Conservation (phyloP, 2,113 vertebrate species). For the Gracilinanus agilis region DNA sequence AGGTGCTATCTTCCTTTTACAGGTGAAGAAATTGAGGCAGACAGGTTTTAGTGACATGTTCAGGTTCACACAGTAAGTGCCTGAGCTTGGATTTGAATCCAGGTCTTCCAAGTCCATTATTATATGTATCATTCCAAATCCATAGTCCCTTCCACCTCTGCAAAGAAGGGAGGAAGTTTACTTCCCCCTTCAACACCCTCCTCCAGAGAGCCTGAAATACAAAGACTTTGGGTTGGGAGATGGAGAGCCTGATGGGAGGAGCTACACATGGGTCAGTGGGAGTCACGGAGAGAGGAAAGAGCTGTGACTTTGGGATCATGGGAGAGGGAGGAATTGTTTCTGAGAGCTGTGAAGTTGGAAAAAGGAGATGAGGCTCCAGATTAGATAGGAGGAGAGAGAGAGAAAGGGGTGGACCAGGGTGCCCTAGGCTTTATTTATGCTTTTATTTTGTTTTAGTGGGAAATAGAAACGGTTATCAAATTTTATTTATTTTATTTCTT, state of each 20-base stretch:
- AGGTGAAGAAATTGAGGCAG: not conserved
- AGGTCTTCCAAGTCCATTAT: not conserved
- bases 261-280: not conserved
- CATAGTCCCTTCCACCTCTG: not conserved
- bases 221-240: not conserved
- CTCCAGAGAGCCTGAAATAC: not conserved
- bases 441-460: not conserved
- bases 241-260: not conserved
- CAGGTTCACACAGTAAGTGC: not conserved
- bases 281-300: not conserved
- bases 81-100: not conserved
- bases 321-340: not conserved
- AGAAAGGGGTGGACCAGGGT: not conserved
- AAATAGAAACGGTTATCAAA: not conserved
- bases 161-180: not conserved
- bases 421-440: not conserved
- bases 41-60: not conserved
- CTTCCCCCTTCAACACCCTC: not conserved
- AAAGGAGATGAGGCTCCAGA: not conserved
- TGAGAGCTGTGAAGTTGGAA: not conserved
- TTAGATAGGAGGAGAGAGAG: not conserved
- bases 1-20: not conserved
- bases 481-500: not conserved
- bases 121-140: not conserved
- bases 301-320: not conserved